Evolutionary conservation across 2,113 vertebrate genomes (phyloP).

Genomic region (Hyperopisus bebe): DNA sequence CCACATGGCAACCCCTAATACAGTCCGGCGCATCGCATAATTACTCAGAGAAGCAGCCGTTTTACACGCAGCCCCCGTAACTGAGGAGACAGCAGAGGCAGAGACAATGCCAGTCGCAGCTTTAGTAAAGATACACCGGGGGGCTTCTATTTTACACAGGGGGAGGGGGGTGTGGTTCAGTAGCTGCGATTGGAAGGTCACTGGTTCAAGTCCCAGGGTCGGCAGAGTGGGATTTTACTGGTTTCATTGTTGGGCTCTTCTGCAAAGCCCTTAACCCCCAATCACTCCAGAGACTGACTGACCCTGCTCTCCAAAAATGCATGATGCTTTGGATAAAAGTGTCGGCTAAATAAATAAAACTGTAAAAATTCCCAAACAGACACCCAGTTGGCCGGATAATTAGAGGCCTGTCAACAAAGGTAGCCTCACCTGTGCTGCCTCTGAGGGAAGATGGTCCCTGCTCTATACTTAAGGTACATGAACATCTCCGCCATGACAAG

Average conservation of each 20-base stretch:
- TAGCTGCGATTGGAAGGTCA: background rate
- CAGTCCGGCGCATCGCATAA: background rate
- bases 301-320: background rate
- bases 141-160: background rate
- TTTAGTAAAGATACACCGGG: background rate
- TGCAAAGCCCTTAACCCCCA: background rate
- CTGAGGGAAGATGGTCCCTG: background rate
- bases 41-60: background rate
- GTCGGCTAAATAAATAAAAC: background rate
- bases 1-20: constrained; percentile 1
- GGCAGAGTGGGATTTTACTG: background rate
- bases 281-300: background rate
- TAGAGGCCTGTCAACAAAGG: background rate
- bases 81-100: background rate
- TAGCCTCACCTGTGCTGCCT: background rate
- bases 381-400: background rate
- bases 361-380: background rate
- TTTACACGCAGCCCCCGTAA: background rate
- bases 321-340: background rate
- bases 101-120: background rate
- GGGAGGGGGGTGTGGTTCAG: background rate
- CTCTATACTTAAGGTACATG: background rate
- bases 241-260: background rate
- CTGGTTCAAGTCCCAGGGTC: background rate
- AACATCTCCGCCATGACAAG: background rate